Percentiles rank a stretch among this genome's conserved stretches.
Conservation (phyloP, 2,888 invertebrate genomes). For the Caenorhabditis parvicauda region DNA sequence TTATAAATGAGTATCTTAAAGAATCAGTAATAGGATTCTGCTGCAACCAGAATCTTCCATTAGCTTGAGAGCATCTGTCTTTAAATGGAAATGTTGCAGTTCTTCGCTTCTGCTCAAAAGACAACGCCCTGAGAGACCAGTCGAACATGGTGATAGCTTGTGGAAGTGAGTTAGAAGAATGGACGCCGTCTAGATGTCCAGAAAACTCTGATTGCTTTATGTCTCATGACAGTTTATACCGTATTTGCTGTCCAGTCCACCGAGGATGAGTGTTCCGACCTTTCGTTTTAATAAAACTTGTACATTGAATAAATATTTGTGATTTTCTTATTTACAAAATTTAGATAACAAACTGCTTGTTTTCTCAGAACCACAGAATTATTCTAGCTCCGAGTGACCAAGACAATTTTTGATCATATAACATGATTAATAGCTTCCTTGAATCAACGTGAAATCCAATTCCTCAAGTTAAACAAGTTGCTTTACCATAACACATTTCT, state of each 20-base stretch:
- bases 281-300: not conserved
- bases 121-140: slow-evolving; percentile 56
- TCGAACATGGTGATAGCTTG: slow-evolving; percentile 60
- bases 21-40: too few species aligned
- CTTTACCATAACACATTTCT: not conserved
- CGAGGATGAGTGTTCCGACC: slow-evolving; percentile 24
- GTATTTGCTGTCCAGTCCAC: slow-evolving; percentile 61
- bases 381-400: too few species aligned
- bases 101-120: slow-evolving; percentile 61
- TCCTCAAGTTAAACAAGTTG: not conserved
- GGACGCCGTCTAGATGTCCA: slow-evolving; percentile 52
- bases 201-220: slow-evolving; percentile 57
- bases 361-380: too few species aligned
- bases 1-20: too few species aligned
- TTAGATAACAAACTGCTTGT: too few species aligned
- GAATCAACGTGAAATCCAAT: not conserved
- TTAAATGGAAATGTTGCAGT: slow-evolving; percentile 50
- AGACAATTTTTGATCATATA: too few species aligned
- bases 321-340: too few species aligned
- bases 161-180: slow-evolving; percentile 43
- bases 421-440: too few species aligned
- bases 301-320: too few species aligned
- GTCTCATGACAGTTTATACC: slow-evolving; percentile 55
- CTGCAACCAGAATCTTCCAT: too few species aligned
- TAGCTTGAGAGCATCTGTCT: too few species aligned